phyloP scores from a whole-genome alignment of 2,113 vertebrate genomes.

The Gobiocypris rarus region DNA sequence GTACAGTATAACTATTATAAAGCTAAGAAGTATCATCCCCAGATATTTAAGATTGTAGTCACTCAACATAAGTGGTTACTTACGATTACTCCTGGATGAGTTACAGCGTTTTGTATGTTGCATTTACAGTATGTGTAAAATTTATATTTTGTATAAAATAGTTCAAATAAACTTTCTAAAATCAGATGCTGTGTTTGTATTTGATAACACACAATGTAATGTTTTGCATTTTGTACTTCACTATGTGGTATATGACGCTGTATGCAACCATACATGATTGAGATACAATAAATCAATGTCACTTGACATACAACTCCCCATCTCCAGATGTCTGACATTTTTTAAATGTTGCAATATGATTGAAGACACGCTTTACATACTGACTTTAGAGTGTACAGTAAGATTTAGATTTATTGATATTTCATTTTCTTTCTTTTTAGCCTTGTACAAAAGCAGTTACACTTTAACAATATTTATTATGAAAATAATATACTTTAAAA shows the following conservation, averaged over 20 bases:
- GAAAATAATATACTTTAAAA: neutral
- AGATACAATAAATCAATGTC: neutral
- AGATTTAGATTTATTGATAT: neutral
- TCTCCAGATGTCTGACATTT: neutral
- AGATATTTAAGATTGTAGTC: neutral
- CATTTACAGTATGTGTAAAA: slow-evolving; percentile 23
- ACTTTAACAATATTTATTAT: neutral
- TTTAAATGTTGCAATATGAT: neutral
- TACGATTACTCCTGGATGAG: slow-evolving; percentile 51
- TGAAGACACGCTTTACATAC: neutral
- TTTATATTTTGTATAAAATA: slow-evolving; percentile 40
- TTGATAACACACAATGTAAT: neutral
- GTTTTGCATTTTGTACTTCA: neutral
- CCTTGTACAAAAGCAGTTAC: neutral
- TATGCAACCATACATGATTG: neutral
- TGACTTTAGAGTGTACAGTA: neutral
- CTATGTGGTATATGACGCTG: neutral
- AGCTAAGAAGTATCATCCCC: neutral
- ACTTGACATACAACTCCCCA: neutral
- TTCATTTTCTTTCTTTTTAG: neutral
- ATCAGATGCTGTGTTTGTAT: neutral
- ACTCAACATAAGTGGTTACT: neutral
- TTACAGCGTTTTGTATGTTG: slow-evolving; percentile 35
- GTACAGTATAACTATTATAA: slow-evolving; percentile 36
- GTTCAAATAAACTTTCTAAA: slow-evolving; percentile 43